Conservation (phyloP, 2,888 invertebrate species). For the Diadegma fenestrale region DNA sequence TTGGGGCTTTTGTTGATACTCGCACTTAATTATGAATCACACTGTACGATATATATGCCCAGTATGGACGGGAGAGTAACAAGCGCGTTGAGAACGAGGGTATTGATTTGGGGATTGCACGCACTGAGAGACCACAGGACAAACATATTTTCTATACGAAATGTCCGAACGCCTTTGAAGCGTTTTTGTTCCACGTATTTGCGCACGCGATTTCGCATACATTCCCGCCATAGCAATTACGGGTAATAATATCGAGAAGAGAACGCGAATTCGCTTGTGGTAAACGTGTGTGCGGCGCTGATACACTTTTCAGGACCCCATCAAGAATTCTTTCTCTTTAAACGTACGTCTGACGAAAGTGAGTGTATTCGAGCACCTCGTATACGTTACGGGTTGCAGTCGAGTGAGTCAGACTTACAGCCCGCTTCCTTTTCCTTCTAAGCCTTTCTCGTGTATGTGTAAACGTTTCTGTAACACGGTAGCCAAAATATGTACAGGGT, state of each 20-base stretch:
- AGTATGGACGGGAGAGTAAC: conserved; percentile 40
- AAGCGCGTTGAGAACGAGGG: conserved; percentile 60
- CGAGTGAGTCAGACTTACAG: conserved; percentile 52
- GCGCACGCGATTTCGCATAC: conserved; percentile 46
- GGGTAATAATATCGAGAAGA: neutral
- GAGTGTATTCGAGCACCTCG: conserved; percentile 27
- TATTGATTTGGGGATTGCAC: conserved; percentile 77
- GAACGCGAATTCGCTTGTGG: neutral
- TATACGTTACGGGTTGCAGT: conserved; percentile 18
- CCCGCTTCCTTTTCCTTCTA: conserved; percentile 32
- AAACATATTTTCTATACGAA: conserved; percentile 71
- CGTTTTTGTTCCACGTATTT: conserved; percentile 10
- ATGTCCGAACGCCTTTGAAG: conserved; percentile 25
- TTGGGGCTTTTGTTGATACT: conserved; percentile 3
- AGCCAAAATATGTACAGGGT: neutral
- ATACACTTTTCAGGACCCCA: neutral
- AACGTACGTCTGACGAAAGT: conserved; percentile 11
- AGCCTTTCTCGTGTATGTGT: conserved; percentile 35
- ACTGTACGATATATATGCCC: conserved; percentile 28
- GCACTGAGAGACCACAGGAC: conserved; percentile 70
- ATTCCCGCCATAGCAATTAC: neutral
- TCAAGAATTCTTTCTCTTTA: conserved; percentile 16
- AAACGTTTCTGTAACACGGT: conserved; percentile 9
- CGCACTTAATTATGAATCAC: conserved; percentile 44
- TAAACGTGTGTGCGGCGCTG: neutral